Conservation (phyloP, 2,113 vertebrate genomes). For the Phylloscopus whistleri region DNA sequence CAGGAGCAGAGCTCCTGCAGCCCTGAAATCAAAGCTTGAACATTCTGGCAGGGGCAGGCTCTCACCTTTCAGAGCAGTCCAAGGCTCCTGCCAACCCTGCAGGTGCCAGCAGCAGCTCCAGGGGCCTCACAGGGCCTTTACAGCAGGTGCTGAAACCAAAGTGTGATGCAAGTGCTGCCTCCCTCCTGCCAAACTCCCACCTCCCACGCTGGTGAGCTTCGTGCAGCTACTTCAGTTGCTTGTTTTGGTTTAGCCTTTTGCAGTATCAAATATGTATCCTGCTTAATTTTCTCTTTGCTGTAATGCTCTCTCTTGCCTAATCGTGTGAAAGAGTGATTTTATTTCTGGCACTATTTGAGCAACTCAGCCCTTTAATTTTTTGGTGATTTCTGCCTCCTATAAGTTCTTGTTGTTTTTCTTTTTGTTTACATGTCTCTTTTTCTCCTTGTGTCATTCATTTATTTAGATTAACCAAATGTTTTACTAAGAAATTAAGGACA, state of each 20-base stretch:
- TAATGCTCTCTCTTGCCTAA: background rate
- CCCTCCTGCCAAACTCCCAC: accelerated
- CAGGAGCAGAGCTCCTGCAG: accelerated
- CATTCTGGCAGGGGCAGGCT: accelerated
- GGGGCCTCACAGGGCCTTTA: accelerated
- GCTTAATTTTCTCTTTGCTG: background rate
- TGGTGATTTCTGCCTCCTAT: background rate
- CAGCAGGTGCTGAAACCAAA: accelerated
- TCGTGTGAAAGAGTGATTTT: background rate
- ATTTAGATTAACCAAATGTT: conserved; percentile 9
- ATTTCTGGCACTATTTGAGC: background rate
- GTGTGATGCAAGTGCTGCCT: accelerated
- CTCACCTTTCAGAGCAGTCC: accelerated
- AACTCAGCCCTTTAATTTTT: background rate
- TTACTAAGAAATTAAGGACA: background rate
- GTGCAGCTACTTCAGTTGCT: accelerated
- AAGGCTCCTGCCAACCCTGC: background rate
- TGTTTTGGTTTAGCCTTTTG: background rate
- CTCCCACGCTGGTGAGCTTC: background rate
- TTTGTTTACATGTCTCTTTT: background rate
- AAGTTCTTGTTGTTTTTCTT: background rate
- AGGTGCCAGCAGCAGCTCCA: background rate
- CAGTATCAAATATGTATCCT: background rate
- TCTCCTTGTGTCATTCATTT: background rate
- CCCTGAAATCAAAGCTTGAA: accelerated